A percentile compares a stretch with the other conserved stretches of the same genome.
phyloP scores from a whole-genome alignment of 2,888 invertebrate genomes.

The Rapana venosa region DNA sequence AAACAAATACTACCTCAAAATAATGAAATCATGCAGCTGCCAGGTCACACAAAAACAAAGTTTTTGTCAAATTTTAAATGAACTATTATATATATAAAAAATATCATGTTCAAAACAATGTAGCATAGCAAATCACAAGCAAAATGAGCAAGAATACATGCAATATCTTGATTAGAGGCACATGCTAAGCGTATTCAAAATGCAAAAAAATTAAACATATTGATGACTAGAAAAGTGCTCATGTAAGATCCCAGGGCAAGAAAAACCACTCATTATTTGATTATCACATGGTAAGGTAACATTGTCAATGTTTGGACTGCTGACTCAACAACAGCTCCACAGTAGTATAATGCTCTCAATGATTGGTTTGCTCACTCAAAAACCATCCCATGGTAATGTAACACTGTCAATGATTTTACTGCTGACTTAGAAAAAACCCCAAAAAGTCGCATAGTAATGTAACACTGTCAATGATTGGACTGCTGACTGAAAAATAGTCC shows the following conservation, averaged over 20 bases:
- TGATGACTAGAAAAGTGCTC: conserved; percentile 8
- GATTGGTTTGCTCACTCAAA: too few relatives aligned
- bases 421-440: too few relatives aligned
- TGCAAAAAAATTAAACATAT: neutral
- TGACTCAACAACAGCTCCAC: too few relatives aligned
- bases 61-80: neutral
- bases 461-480: too few relatives aligned
- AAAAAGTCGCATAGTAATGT: too few relatives aligned
- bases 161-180: neutral
- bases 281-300: neutral
- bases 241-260: neutral
- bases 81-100: neutral
- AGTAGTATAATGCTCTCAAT: too few relatives aligned
- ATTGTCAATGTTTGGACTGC: too few relatives aligned
- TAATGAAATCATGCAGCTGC: neutral
- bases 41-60: neutral
- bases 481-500: too few relatives aligned
- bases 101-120: neutral
- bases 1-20: neutral
- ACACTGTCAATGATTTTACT: too few relatives aligned
- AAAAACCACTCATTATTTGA: neutral
- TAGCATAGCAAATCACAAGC: too few relatives aligned
- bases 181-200: neutral
- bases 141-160: neutral
- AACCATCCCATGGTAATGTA: too few relatives aligned